A percentile compares a stretch with the other conserved stretches of the same genome.
Evolutionary conservation across 2,888 invertebrate genomes (phyloP).

Genomic region (Plebejus anna): DNA sequence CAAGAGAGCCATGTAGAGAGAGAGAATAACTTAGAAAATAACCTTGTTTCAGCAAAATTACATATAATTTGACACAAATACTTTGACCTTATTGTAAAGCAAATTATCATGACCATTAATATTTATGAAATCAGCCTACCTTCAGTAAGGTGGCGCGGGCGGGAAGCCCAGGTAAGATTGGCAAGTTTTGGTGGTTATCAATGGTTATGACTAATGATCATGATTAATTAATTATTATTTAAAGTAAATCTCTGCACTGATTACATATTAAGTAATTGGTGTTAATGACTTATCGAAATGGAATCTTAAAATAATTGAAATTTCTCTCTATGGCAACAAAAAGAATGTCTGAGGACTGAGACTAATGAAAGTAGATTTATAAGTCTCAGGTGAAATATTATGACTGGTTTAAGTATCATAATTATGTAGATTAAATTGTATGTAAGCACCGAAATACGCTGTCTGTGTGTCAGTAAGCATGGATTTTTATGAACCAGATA

Average conservation of each 20-base stretch:
- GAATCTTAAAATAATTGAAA: neutral
- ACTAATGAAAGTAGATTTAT: no score
- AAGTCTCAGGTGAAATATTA: no score
- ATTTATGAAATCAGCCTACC: neutral
- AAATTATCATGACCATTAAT: neutral
- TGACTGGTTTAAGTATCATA: no score
- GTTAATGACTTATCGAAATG: neutral
- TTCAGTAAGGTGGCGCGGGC: neutral
- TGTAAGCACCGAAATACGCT: no score
- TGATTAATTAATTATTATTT: neutral
- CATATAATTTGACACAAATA: neutral
- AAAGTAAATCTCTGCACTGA: conserved; percentile 3
- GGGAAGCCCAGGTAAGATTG: neutral
- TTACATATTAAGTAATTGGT: neutral
- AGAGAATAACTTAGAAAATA: neutral
- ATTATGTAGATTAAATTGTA: no score
- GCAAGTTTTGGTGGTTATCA: neutral
- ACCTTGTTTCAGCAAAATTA: neutral
- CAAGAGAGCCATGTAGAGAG: neutral
- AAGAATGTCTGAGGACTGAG: no score
- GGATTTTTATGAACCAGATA: no score
- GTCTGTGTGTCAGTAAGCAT: no score
- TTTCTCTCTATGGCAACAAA: neutral
- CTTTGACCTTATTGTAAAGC: neutral
- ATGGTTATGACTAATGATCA: neutral